phyloP scores from a whole-genome alignment of 2,888 invertebrate genomes.

The Megaustenia siamemsis region DNA sequence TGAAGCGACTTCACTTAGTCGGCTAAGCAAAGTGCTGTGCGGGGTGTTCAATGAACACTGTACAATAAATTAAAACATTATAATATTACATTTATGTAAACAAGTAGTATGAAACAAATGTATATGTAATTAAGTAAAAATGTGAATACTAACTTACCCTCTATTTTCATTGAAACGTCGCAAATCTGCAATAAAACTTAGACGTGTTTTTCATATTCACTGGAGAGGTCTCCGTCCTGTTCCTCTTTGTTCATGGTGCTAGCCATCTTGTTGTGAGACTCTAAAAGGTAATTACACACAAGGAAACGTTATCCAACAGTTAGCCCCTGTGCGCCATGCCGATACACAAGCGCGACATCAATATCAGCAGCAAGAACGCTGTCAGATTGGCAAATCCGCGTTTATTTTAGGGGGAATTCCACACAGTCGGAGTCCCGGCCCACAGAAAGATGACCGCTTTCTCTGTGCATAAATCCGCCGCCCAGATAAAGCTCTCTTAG shows the following conservation, averaged over 20 bases:
- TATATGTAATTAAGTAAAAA: too few relatives aligned
- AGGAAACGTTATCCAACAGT: conserved; percentile 35
- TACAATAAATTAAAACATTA: too few relatives aligned
- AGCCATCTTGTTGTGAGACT: conserved; percentile 47
- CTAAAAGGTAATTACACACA: neutral
- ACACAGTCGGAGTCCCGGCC: conserved; percentile 49
- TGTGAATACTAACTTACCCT: conserved; percentile 56
- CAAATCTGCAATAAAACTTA: conserved; percentile 53
- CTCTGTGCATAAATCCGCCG: conserved; percentile 36
- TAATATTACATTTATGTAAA: too few relatives aligned
- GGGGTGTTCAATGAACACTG: too few relatives aligned
- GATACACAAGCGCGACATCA: conserved; percentile 47
- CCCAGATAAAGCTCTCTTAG: conserved; percentile 19
- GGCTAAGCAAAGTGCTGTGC: too few relatives aligned
- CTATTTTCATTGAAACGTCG: conserved; percentile 49
- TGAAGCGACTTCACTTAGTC: too few relatives aligned
- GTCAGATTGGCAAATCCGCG: conserved; percentile 54
- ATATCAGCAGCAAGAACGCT: conserved; percentile 52
- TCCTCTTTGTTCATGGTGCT: conserved; percentile 52
- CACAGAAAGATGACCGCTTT: conserved; percentile 52
- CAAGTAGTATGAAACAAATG: too few relatives aligned
- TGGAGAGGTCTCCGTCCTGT: conserved; percentile 37
- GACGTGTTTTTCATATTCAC: conserved; percentile 53
- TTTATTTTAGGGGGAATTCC: conserved; percentile 53
- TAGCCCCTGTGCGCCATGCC: conserved; percentile 33